phyloP scores from a whole-genome alignment of 2,797 vertebrate species.

The Peromyscus aztecus region DNA sequence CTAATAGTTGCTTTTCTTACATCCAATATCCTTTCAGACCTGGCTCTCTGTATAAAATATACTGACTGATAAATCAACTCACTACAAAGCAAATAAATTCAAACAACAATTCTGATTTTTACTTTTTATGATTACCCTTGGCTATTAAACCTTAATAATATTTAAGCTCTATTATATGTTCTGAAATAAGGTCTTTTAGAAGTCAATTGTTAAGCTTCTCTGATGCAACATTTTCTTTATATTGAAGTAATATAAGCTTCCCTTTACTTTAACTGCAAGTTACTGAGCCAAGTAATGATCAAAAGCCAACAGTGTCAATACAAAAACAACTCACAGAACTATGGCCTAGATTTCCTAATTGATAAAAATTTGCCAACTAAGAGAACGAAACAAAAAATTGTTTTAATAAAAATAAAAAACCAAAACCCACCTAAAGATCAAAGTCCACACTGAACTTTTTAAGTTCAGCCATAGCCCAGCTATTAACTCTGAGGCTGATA shows the following conservation, averaged over 20 bases:
- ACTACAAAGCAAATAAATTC: conserved; percentile 25
- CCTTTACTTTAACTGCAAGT: conserved; percentile 45
- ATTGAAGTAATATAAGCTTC: conserved; percentile 32
- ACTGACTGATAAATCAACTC: not conserved
- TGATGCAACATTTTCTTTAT: conserved; percentile 29
- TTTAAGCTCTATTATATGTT: not conserved
- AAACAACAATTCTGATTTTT: not conserved
- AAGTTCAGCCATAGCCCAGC: conserved; percentile 22
- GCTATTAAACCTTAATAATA: not conserved
- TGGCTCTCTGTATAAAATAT: not conserved
- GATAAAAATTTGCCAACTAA: conserved; percentile 13
- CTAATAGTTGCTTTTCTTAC: not conserved
- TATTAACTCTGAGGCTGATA: conserved; percentile 52
- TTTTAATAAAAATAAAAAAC: conserved; percentile 42
- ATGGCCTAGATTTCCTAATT: conserved; percentile 17
- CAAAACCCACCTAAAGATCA: conserved; percentile 48
- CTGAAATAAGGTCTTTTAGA: not conserved
- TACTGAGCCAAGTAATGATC: not conserved
- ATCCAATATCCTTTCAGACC: conserved; percentile 16
- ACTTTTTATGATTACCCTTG: not conserved
- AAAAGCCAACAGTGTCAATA: conserved; percentile 40
- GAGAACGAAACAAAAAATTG: conserved; percentile 13
- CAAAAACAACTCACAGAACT: conserved; percentile 42
- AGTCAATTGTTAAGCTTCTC: not conserved
- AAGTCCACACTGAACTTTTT: not conserved